Conservation (phyloP, 2,113 vertebrate genomes). For the Xenus cinereus region DNA sequence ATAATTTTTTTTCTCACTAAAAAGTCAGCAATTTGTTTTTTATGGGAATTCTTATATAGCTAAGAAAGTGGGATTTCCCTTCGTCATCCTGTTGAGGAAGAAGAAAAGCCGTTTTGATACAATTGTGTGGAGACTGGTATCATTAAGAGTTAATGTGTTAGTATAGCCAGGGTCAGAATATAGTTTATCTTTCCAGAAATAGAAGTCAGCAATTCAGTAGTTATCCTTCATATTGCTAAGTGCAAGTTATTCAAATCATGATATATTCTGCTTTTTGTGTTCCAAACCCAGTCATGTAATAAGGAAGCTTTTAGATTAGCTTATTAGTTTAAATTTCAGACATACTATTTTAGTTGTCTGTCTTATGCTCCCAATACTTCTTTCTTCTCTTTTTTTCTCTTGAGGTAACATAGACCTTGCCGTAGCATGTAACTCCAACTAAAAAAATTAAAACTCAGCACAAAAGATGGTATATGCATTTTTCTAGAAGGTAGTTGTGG, state of each 20-base stretch:
- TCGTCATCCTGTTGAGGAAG: background rate
- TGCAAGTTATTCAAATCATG: background rate
- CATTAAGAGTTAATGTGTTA: background rate
- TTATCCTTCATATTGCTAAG: conserved; percentile 8
- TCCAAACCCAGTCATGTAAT: background rate
- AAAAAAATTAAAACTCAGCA: background rate
- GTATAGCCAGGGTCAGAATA: background rate
- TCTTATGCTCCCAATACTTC: background rate
- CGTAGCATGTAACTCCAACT: background rate
- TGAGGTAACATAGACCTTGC: background rate
- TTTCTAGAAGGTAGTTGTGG: background rate
- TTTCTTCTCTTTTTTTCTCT: background rate
- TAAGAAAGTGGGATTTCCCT: background rate
- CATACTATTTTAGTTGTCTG: background rate
- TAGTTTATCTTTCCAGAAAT: background rate
- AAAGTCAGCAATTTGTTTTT: background rate
- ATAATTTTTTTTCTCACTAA: background rate
- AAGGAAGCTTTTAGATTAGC: background rate
- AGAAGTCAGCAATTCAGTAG: background rate
- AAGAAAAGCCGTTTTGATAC: background rate
- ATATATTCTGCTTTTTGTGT: conserved; percentile 4
- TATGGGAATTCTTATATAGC: background rate
- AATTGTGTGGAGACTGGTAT: background rate
- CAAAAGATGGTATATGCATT: background rate
- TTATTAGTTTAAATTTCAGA: background rate